Conservation (phyloP, 1,140 invertebrate genomes). For the Aleiodes sp. region DNA sequence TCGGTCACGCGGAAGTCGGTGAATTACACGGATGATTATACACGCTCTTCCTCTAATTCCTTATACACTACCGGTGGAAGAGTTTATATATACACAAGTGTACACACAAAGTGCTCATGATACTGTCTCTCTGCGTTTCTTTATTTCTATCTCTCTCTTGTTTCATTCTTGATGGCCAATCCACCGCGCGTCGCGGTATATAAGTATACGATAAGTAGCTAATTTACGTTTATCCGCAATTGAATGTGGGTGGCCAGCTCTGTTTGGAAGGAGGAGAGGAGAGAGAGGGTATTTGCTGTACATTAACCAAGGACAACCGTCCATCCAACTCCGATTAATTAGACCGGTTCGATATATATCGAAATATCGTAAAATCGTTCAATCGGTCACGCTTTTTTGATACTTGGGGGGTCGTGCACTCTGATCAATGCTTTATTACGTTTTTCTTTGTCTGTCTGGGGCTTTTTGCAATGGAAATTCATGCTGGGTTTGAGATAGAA, state of each 20-base stretch:
- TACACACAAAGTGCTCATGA: no score
- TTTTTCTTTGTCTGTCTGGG: no score
- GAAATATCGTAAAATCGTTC: slow-evolving; percentile 42
- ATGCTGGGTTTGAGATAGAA: no score
- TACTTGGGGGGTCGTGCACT: slow-evolving; percentile 10
- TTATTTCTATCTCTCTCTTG: no score
- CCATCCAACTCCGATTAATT: slow-evolving; percentile 56
- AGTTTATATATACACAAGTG: background rate
- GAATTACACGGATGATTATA: slow-evolving; percentile 33
- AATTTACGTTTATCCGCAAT: slow-evolving; percentile 56
- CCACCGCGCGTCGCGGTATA: slow-evolving; percentile 21
- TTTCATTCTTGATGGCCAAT: slow-evolving; percentile 1
- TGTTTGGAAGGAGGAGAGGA: slow-evolving; percentile 55
- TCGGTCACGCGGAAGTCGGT: slow-evolving; percentile 25
- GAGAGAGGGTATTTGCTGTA: background rate
- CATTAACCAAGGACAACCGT: slow-evolving; percentile 15
- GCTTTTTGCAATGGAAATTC: no score
- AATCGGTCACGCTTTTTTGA: slow-evolving; percentile 57
- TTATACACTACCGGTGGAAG: background rate
- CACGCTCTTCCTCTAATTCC: slow-evolving; percentile 26
- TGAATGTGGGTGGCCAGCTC: slow-evolving; percentile 29
- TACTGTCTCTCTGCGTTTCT: background rate
- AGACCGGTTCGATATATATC: slow-evolving; percentile 51
- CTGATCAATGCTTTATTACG: background rate
- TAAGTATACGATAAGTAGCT: slow-evolving; percentile 55